Evolutionary conservation across 2,113 vertebrate species (phyloP), one percentile per base, ranked within the genome.

Genomic region (Microtus pennsylvanicus): DNA sequence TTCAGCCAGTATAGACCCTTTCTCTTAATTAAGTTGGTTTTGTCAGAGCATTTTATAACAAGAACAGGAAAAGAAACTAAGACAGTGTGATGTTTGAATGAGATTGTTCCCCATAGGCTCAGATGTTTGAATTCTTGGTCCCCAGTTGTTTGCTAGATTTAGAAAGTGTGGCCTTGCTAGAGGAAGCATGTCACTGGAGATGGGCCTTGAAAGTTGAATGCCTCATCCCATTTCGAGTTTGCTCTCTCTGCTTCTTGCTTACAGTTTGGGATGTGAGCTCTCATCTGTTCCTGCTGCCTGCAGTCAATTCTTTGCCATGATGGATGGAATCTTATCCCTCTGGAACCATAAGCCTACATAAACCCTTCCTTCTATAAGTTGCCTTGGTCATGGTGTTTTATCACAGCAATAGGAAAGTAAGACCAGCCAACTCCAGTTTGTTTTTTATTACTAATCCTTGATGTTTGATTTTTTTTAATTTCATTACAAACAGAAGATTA

Each of bases 401-500:
- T 82, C 22, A 61, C 80, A 82, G 12, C 35, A 61, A 38, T 26
- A 61, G 33, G 38, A 82, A 28, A 82, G 35, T 38, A 58, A 82
- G n/a, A 61, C 35, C 12, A 82, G 22, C 75, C 61, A 89, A 30
- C 21, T 89, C 55, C 87, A 89, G 82, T 77, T 91, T 92, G 47
- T 82, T 96, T 96, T 92, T 94, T 94, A 95, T 58, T n/a, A 75
- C 7, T 88, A 69, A 78, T 90, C 22, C 74, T 95, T 87, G 13
- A 83, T 28, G 38, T 17, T 65, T 85, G 82, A 33, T 19, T 30
- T 81, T 65, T 76, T 45, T 75, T 52, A 42, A 63, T 65, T 85
- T 85, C 14, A 45, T 85, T 45, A 85, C 45, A 45, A 65, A 42
- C 81, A 47, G 12, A 77, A 78, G 35, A 45, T 47, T 33, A 45